Base-by-base conservation (phyloP, 1,140 invertebrate species). In the Oryzaephilus surinamensis region DNA sequence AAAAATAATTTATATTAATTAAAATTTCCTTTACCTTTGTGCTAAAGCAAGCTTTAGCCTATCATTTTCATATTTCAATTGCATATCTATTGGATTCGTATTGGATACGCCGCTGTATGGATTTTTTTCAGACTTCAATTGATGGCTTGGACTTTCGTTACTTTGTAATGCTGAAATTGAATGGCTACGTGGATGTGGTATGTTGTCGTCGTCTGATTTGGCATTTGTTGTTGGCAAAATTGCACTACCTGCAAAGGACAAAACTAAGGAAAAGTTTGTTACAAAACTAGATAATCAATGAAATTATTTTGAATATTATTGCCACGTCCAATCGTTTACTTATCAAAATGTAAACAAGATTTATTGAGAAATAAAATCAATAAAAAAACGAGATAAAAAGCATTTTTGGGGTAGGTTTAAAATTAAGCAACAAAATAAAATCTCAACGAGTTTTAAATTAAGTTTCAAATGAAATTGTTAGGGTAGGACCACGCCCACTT, bases 11-110 rank as follows among this genome's bases (percentile, higher is more conserved):
- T 6, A 21, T 6, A 21, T 6, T 6, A 21, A 21, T 6, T 21
- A 4, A 20, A 20, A 20, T 20, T 20, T 20, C 4, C 4, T 20
- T 20, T 61, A 92, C 88, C 89, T 94, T 67, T 97, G 92, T 42
- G 92, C 91, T 43, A 97, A 67, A 8, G 93, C 93, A 46, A 96
- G 72, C 71, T 96, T 96, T 26, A 98, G 73, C 50, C 91, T 73
- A 61, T 97, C 93, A 66, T 97, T 97, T 67, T 98, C 94, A 69
- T 97, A 96, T 63, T 95, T 91, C 20, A 97, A 70, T 62, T 96
- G 91, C 58, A 85, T 84, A 60, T 95, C 90, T 5, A 76, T 70
- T 20, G 71, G 70, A 46, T 67, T 54, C 49, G 58, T 32, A 50
- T 51, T 20, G 54, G 34, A 44, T 61, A 63, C 20, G 62, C 63